These are phyloP conservation scores for Rhabditoides inermis DNA, from an alignment of 2,888 invertebrate species.

Conservation along the genomic window DNA sequence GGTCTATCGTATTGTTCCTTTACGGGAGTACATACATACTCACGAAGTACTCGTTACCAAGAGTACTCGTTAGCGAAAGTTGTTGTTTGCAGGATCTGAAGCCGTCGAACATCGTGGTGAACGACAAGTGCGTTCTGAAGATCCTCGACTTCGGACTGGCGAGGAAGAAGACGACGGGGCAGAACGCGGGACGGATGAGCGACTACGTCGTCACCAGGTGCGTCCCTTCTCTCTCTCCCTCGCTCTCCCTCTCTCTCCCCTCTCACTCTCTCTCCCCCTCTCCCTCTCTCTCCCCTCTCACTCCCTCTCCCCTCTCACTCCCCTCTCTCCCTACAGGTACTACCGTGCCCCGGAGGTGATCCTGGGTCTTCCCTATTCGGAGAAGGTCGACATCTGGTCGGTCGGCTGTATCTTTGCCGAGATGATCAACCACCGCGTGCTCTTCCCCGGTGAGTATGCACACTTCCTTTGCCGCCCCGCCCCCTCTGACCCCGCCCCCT, in stretches of 20 bases:
- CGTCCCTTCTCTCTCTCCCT: no score
- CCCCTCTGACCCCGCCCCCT: no score
- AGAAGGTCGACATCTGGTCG: constrained; percentile 63
- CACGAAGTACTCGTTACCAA: constrained; percentile 1
- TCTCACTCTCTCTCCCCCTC: no score
- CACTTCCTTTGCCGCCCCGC: not conserved
- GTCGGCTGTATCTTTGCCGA: constrained; percentile 90
- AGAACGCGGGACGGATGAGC: constrained; percentile 91
- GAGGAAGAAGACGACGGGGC: constrained; percentile 66
- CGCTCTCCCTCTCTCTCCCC: no score
- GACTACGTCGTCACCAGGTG: constrained; percentile 67
- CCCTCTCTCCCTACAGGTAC: no score
- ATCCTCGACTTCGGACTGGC: constrained; percentile 98
- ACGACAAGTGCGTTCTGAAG: constrained; percentile 96
- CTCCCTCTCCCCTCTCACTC: no score
- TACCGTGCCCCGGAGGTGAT: constrained; percentile 92
- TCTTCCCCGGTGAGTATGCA: constrained; percentile 89
- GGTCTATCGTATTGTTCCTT: no score
- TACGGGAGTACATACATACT: not conserved
- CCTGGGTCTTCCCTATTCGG: constrained; percentile 83
- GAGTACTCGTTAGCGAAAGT: not conserved
- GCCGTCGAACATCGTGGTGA: constrained; percentile 98
- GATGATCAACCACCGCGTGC: constrained; percentile 93
- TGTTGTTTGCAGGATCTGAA: no score
- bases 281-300: no score